Conservation (phyloP, 2,888 invertebrate species). For the Macrosoma leucophasiata region DNA sequence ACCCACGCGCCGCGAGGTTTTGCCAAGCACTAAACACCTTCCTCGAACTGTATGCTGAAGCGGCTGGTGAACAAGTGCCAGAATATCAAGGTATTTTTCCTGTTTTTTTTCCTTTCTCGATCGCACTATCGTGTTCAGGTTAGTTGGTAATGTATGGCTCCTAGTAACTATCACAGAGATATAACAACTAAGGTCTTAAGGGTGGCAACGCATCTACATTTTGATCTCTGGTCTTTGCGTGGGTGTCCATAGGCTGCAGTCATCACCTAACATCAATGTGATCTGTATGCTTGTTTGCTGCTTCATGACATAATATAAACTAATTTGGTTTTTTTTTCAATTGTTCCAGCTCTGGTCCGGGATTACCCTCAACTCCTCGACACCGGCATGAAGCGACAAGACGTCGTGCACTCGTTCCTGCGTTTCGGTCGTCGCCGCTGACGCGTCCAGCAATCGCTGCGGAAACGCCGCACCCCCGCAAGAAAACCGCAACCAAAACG, state of each 20-base stretch:
- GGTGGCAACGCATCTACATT: too few species aligned
- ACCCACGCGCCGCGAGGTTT: constrained; percentile 78
- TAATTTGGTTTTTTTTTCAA: neutral
- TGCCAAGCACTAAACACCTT: constrained; percentile 80
- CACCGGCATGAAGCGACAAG: constrained; percentile 87
- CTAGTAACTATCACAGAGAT: too few species aligned
- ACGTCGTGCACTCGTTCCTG: constrained; percentile 93
- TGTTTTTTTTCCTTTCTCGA: too few species aligned
- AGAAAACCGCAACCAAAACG: constrained; percentile 25
- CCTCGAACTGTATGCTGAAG: constrained; percentile 79
- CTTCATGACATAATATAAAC: too few species aligned
- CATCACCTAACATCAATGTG: too few species aligned
- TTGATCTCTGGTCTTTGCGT: too few species aligned
- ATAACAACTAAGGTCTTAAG: too few species aligned
- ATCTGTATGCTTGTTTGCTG: too few species aligned
- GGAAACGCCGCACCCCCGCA: constrained; percentile 24
- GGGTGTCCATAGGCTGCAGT: too few species aligned
- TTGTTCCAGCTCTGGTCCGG: constrained; percentile 54
- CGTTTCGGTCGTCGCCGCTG: constrained; percentile 90
- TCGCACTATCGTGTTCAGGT: too few species aligned
- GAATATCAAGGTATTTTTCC: constrained; percentile 67
- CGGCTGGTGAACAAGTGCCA: constrained; percentile 74
- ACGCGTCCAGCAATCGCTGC: constrained; percentile 36
- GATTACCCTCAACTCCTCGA: constrained; percentile 74
- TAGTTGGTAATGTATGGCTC: too few species aligned